Base-by-base conservation (phyloP, 2,113 vertebrate genomes). In the Ovis aries region DNA sequence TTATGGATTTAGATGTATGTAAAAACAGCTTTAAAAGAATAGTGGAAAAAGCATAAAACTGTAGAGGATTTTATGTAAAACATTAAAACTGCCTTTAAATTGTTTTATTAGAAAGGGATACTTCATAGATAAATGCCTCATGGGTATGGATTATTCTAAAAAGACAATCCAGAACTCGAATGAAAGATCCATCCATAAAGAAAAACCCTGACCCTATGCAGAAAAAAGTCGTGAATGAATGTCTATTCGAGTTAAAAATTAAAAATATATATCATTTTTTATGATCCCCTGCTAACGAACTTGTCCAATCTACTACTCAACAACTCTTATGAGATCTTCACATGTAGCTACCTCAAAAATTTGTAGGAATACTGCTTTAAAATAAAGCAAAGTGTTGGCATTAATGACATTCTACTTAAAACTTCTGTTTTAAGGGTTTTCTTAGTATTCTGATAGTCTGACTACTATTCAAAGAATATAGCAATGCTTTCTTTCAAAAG, bases 321-420 rank as follows among this genome's bases (percentile, higher is more conserved):
- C 50, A 88, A 90, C 45, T 81, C 25, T 74, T 40, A 94, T 6
- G 31, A 97, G 55, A 89, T 50, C 87, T 82, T 92, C 55, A 31
- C 80, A 62, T 27, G 12, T 13, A 86, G 62, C 7, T 84, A 57
- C 31, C n/a, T 85, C 77, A 93, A 89, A 95, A 91, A 64, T 57
- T 3, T 74, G 86, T 10, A 83, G 64, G 52, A 91, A 74, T 93
- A 92, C 31, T 93, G 3, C 45, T 45, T 45, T 45, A 96, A 89
- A 94, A 84, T 52, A 59, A 86, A 53, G 55, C 14, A 82, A 16
- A 90, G 15, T 91, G 80, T 29, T 62, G 82, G 57, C 21, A 88
- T 91, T 90, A 92, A 27, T 85, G 90, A 80, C 33, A 93, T 60
- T 96, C 64, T 62, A 84, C 50, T 84, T 83, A 91, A 95, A 95